Evolutionary conservation across 2,888 invertebrate species (phyloP), one percentile per base, ranked within the genome.

Genomic region (Ophion costatus): DNA sequence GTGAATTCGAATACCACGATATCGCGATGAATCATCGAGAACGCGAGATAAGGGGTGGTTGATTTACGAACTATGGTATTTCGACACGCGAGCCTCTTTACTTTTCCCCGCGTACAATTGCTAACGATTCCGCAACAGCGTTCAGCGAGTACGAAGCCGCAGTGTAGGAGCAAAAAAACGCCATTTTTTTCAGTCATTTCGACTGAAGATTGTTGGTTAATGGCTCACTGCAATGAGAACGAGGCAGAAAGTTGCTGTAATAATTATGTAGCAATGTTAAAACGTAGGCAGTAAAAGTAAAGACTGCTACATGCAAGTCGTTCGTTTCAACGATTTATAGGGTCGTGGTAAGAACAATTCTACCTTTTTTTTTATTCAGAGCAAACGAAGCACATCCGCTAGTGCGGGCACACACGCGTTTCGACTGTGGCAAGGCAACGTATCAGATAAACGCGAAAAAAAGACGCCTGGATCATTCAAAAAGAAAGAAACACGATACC

Each of bases 41-140:
- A 80, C 51, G 61, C 67, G 63, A 80, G 80, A 80, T 80, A 80
- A 80, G 80, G 67, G 71, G 45, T 57, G 64, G 75, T 61, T 75
- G 92, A 92, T 92, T 92, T 92, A 92, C 91, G 88, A 89, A 89
- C 91, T 90, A 92, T 90, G 88, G 87, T 88, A 84, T 86, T 85
- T 79, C 85, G 88, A 88, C 92, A 92, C 90, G 91, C 91, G 88
- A 91, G 84, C 76, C 56, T 66, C 33, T 57, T 57, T 66, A 22
- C 20, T 67, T 77, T 77, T 5, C 57, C 51, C 22, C 17, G 17
- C 57, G 10, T 57, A n/a, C 38, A 77, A 71, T 57, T 33, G 71
- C 57, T 33, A 57, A 57, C 76, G 9, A 77, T 77, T 77, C 66
- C 57, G n/a, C 67, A 59, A 67, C 42, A 22, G 66, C 11, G 66